Conservation (phyloP, 2,113 vertebrate species). For the Hippopotamus amphibius region DNA sequence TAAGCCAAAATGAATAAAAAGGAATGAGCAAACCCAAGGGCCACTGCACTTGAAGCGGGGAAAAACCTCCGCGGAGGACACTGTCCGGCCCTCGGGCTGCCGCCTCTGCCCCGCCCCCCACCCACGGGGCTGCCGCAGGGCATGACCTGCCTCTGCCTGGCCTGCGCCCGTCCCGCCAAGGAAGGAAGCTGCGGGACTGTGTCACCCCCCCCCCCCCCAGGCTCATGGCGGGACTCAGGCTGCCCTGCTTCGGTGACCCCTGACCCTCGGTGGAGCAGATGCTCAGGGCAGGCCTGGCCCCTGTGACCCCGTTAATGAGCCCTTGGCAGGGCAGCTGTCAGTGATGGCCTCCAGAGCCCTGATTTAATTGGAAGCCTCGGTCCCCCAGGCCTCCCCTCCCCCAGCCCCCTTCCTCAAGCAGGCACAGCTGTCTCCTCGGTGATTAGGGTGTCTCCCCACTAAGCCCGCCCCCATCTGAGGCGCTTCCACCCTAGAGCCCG, state of each 20-base stretch:
- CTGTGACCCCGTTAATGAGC: slow-evolving; percentile 21
- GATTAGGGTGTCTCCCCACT: slow-evolving; percentile 5
- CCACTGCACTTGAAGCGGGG: neutral
- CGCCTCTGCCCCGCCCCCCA: neutral
- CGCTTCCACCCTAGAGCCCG: slow-evolving; percentile 50
- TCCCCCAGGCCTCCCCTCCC: neutral
- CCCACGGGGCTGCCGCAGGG: no score
- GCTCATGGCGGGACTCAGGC: neutral
- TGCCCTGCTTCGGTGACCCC: neutral
- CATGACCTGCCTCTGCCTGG: neutral
- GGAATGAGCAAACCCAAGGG: neutral
- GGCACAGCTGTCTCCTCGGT: slow-evolving; percentile 57
- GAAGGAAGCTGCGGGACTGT: no score
- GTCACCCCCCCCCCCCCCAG: neutral
- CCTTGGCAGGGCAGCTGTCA: slow-evolving; percentile 26
- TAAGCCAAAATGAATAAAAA: neutral
- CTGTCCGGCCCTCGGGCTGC: no score
- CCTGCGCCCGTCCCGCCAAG: fast-evolving
- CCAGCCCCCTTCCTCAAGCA: neutral
- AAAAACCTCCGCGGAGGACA: neutral
- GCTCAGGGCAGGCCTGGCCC: slow-evolving; percentile 10
- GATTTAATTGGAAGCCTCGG: slow-evolving; percentile 16
- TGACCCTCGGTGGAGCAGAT: slow-evolving; percentile 53
- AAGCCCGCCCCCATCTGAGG: neutral
- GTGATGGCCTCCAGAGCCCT: slow-evolving; percentile 20